These are phyloP conservation scores for Acridotheres tristis DNA, from an alignment of 2,797 vertebrate species.

Conservation along the genomic window DNA sequence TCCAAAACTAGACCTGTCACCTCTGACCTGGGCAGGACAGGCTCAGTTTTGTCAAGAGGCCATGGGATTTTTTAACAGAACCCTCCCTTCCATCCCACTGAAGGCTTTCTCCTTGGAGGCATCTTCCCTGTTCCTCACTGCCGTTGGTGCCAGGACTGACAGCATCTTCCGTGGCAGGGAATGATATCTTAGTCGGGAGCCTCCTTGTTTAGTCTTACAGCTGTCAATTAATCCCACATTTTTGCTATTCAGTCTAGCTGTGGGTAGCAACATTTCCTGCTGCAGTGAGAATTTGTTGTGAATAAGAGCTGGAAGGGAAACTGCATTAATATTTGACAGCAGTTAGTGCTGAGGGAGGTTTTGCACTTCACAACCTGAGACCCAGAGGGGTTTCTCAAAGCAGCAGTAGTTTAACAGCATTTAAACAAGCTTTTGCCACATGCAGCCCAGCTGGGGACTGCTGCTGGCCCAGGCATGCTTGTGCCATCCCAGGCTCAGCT, in stretches of 20 bases:
- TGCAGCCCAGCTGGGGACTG: neutral
- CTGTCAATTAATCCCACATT: slow-evolving; percentile 53
- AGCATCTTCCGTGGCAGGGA: neutral
- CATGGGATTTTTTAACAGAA: neutral
- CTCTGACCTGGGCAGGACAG: neutral
- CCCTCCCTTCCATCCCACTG: neutral
- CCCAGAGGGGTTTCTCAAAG: slow-evolving; percentile 9
- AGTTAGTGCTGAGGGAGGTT: slow-evolving; percentile 26
- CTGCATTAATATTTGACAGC: slow-evolving; percentile 57
- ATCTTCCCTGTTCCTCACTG: neutral
- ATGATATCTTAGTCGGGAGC: neutral
- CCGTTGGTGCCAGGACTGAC: rapidly evolving
- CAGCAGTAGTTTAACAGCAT: slow-evolving; percentile 11
- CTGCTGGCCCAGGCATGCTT: neutral
- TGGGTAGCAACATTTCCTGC: slow-evolving; percentile 51
- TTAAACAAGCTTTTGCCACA: slow-evolving; percentile 39
- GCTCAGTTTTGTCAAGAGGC: neutral
- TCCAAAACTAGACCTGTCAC: neutral
- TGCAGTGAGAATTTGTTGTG: slow-evolving; percentile 42
- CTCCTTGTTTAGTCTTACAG: slow-evolving; percentile 47
- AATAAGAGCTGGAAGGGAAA: slow-evolving; percentile 50
- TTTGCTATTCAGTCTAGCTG: slow-evolving; percentile 28
- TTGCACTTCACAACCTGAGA: slow-evolving; percentile 22
- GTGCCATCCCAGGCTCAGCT: neutral
- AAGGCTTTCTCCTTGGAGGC: neutral